Base-by-base conservation (phyloP, 2,888 invertebrate species). In the Choristoneura rosaceana region DNA sequence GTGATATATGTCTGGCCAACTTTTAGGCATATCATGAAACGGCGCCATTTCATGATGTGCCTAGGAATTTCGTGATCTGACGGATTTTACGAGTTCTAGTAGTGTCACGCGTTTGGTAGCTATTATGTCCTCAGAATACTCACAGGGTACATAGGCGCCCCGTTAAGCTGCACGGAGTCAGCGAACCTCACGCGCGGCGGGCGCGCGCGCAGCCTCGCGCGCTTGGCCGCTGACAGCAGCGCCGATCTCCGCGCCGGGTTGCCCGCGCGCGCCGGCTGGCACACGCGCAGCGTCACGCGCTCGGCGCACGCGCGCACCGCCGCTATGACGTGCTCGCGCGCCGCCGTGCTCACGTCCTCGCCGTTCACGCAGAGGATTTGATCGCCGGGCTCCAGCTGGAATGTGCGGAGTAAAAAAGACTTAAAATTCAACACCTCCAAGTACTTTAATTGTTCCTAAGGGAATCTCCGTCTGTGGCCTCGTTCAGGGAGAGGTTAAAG, bases 361-460 rank as follows among this genome's bases (percentile, higher is more conserved):
- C 97, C 98, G 87, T 99, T 98, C 63, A 99, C 98, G 79, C 96
- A 96, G 50, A 98, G 95, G 81, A 99, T 98, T 89, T 98, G 98
- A 88, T 99, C 99, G 5, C 98, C 98, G 0, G 98, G 98, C 82
- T 97, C 96, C 75, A 99, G 91, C 95, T 96, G 90, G 15, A 93
- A 87, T 38, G 5, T 38, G 7, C 4, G 38, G 38, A 43, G 2
- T 3, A 43, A 3, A 10, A 43, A 12, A 3, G 43, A 3, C 12
- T 12, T 43, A 3, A 12, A 43, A 43, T 12, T 43, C 43, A 12
- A 43, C 0, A 43, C 12, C 43, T 41, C 41, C 41, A 41, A 41
- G 9, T 10, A 41, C 25, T 25, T 25, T 25, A 25, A 25, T n/a
- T n/a, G n/a, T n/a, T n/a, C n/a, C n/a, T n/a, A n/a, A n/a, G n/a